Base-by-base conservation (phyloP, 2,113 vertebrate genomes). In the Porphyrio hochstetteri region DNA sequence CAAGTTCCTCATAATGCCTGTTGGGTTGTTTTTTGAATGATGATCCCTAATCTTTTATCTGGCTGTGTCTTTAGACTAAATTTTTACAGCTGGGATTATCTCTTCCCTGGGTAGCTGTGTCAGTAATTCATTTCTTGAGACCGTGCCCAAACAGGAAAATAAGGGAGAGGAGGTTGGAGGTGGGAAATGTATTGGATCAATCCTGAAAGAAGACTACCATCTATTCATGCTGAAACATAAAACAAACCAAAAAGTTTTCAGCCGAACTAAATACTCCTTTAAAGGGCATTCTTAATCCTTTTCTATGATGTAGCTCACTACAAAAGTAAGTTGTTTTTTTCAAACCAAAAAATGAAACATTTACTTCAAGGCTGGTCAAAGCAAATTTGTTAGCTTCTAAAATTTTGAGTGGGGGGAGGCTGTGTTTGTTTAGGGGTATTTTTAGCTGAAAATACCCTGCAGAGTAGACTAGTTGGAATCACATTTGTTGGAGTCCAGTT, bases 21-120 rank as follows among this genome's bases (percentile, higher is more conserved):
- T 84, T 92, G 81, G 42, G 74, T 53, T 88, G 52, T 12, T 60
- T 89, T 95, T 72, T 82, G 61, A 82, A 85, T 92, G 53, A 92
- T 72, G 88, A 82, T 92, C 89, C 50, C 57, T 92, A 79, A 91
- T 95, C 93, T 95, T 82, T 89, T 91, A 91, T 95, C 91, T 92
- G 77, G 10, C 27, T 75, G 13, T 63, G 67, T 57, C 64, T 84
- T 93, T 74, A 42, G 69, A 86, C 42, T 81, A 64, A 27, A 76
- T 84, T 93, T 92, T 93, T 95, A 48, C 57, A 60, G 57, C 83
- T 75, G 53, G 38, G 69, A 87, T 97, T 95, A 78, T 93, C 61
- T 82, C 44, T 87, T 92, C 14, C 48, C 81, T 71, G 80, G 27
- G 29, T 68, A 71, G 68, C 44, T 71, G n/a, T 85, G 80, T 76